phyloP scores from a whole-genome alignment of 1,140 invertebrate genomes.

The Rhagoletis pomonella region DNA sequence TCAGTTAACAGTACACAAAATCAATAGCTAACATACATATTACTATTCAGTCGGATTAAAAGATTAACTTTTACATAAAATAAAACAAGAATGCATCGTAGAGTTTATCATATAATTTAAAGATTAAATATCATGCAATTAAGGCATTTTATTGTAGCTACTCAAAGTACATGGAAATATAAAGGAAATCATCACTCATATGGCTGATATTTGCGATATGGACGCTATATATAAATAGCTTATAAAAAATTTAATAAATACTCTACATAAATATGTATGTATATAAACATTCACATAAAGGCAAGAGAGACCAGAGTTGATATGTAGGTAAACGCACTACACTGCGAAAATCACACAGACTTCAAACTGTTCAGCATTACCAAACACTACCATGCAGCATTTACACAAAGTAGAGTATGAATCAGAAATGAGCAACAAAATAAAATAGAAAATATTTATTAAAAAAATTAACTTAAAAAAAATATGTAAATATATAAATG shows the following conservation, averaged over 20 bases:
- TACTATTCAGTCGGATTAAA: neutral
- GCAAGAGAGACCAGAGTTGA: neutral
- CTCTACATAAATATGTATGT: neutral
- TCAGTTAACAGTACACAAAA: neutral
- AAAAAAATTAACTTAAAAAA: neutral
- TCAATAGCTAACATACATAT: neutral
- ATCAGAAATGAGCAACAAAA: neutral
- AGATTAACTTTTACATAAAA: neutral
- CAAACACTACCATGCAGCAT: neutral
- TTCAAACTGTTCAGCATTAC: neutral
- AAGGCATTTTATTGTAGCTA: constrained; percentile 21
- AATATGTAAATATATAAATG: neutral
- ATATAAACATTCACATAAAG: neutral
- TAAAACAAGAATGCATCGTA: neutral
- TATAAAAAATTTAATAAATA: neutral
- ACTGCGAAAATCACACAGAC: neutral
- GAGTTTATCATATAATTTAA: neutral
- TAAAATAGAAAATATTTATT: neutral
- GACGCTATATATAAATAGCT: neutral
- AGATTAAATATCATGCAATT: constrained; percentile 27
- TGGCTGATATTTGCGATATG: constrained; percentile 20
- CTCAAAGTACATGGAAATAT: constrained; percentile 49
- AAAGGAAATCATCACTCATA: constrained; percentile 21
- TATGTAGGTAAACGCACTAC: constrained; percentile 6
- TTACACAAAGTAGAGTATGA: neutral